Evolutionary conservation across 2,797 vertebrate genomes (phyloP), one percentile per base, ranked within the genome.

Genomic region (Eulemur coronatus): DNA sequence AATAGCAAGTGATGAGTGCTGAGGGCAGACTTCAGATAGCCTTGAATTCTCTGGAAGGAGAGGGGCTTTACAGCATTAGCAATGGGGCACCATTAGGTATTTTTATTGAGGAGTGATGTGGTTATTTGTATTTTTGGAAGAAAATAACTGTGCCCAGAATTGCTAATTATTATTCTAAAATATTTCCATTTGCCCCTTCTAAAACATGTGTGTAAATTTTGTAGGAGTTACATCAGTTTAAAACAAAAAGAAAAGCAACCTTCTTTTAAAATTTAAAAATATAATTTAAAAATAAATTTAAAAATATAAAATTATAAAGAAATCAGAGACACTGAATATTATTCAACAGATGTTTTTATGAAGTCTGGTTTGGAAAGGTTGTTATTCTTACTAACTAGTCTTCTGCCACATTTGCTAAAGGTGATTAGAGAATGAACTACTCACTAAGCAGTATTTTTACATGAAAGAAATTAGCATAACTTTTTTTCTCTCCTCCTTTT

Each of bases 391-490:
- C 4, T 41, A 17, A 59, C 52, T 5, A 61, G 55, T 59, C 52
- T 43, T 79, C 59, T 35, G 26, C 52, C 67, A 67, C 2, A 35
- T 46, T 63, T 48, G 48, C 33, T 33, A 33, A n/a, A 52, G 20
- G 18, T 10, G 52, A 59, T 20, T 26, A 43, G 81, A 79, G 38
- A 65, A 46, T 10, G 50, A 89, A 30, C 63, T 63, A 24, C 50
- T 84, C 50, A 67, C 43, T 18, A 69, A 59, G 46, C 30, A 67
- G 20, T 46, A 43, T 52, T 75, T 96, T 67, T 55, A 43, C 57
- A 46, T 18, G 20, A 59, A 33, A 75, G 69, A 97, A 98, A 97
- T 96, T 85, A 78, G 65, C 76, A 70, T 93, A 84, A 95, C 50
- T 89, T 97, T 84, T 93, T 65, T 94, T 87, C 69, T 52, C 13